Base-by-base conservation (phyloP, 2,888 invertebrate species). In the Tetrapedia diversipes region DNA sequence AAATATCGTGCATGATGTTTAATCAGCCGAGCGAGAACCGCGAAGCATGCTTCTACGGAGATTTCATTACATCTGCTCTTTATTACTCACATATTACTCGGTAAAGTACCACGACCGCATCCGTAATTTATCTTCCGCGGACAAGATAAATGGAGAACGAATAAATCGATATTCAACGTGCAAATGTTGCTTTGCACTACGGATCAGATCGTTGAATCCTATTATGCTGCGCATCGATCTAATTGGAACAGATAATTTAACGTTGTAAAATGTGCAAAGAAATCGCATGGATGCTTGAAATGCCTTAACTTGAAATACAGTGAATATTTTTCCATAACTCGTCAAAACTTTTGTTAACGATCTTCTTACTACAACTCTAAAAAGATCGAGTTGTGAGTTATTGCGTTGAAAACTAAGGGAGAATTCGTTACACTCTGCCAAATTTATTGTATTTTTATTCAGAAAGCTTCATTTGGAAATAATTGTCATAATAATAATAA, bases 61-160 rank as follows among this genome's bases (percentile, higher is more conserved):
- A 75, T 79, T 79, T 47, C 67, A 65, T 75, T 75, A 60, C 75
- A 61, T 56, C 53, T 51, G 54, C 75, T 66, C 80, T 71, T 75
- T 75, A 72, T 75, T 79, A 71, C 67, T 60, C 75, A 27, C 53
- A 32, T 59, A 73, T 74, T 54, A 56, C 53, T 45, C 32, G 45
- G 41, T 61, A 64, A 73, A 72, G 71, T 65, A 72, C 51, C 65
- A 49, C 11, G 64, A 29, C 64, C 61, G 56, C 61, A n/a, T 43
- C 56, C 43, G 63, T 59, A 79, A 79, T 79, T 75, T 68, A 75
- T 76, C 65, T 53, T 59, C 63, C n/a, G 14, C 14, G 34, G 53
- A 29, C 53, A 24, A 34, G 60, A 65, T 68, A 69, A 73, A 69
- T 60, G 61, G 68, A 24, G 39, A 14, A 49, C 54, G 43, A 53